Percentiles rank a stretch among this genome's conserved stretches.
These are phyloP conservation scores for Enteromius anoplus DNA, from an alignment of 2,797 vertebrate genomes.

Conservation along the genomic window DNA sequence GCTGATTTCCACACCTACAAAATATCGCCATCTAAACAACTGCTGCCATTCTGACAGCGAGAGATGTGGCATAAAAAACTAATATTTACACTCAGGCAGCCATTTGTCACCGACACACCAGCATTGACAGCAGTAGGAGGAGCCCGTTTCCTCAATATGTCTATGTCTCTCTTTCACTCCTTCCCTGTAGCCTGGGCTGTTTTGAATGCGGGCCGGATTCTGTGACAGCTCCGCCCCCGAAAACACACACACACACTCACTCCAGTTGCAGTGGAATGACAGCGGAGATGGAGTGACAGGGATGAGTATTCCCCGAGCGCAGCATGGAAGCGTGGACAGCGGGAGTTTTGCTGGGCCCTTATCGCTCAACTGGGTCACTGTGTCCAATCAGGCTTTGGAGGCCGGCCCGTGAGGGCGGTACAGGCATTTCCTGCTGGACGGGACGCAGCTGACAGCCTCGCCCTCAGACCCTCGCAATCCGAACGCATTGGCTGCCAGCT, in stretches of 20 bases:
- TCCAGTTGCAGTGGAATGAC: slow-evolving; percentile 32
- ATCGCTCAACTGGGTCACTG: slow-evolving; percentile 74
- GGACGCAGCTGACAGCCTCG: slow-evolving; percentile 48
- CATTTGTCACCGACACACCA: slow-evolving; percentile 59
- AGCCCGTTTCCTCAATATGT: slow-evolving; percentile 43
- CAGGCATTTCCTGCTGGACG: slow-evolving; percentile 66
- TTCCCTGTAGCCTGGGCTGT: slow-evolving; percentile 19
- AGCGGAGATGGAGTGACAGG: slow-evolving; percentile 48
- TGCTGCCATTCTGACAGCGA: slow-evolving; percentile 19
- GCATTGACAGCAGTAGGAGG: slow-evolving; percentile 45
- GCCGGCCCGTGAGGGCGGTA: slow-evolving; percentile 69
- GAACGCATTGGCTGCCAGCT: slow-evolving; percentile 74
- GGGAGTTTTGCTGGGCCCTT: slow-evolving; percentile 52
- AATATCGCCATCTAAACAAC: slow-evolving; percentile 34
- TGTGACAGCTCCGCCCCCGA: slow-evolving; percentile 50
- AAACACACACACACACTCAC: slow-evolving; percentile 39
- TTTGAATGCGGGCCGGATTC: slow-evolving; percentile 31
- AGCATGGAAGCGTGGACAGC: slow-evolving; percentile 39
- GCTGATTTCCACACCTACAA: slow-evolving; percentile 15
- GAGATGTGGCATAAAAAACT: slow-evolving; percentile 50
- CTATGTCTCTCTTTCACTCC: slow-evolving; percentile 34
- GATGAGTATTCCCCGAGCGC: slow-evolving; percentile 48
- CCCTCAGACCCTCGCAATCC: slow-evolving; percentile 41
- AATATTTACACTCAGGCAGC: slow-evolving; percentile 66
- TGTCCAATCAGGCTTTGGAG: slow-evolving; percentile 75